A percentile compares a stretch with the other conserved stretches of the same genome.
phyloP scores from a whole-genome alignment of 1,140 invertebrate species.

The Contarinia nasturtii region DNA sequence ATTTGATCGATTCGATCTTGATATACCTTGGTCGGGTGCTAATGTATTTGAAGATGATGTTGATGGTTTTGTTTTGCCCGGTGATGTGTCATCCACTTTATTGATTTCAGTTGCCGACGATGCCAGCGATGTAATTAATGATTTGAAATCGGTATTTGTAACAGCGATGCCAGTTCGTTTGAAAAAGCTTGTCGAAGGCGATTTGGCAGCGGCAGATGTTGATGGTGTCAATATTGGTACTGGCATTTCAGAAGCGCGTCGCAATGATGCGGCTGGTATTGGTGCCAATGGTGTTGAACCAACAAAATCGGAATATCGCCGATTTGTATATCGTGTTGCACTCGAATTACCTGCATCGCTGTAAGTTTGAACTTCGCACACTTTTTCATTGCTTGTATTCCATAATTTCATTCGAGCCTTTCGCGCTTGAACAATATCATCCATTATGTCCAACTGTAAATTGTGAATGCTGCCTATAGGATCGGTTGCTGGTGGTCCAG shows the following conservation, averaged over 20 bases:
- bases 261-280: conserved; percentile 21
- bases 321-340: conserved; percentile 35
- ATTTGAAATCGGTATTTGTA: conserved; percentile 58
- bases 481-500: conserved; percentile 44
- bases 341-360: conserved; percentile 38
- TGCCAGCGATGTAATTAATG: conserved; percentile 57
- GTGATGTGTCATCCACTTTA: conserved; percentile 29
- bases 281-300: conserved; percentile 28
- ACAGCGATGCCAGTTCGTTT: conserved; percentile 43
- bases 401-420: conserved; percentile 60
- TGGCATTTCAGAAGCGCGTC: conserved; percentile 47
- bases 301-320: conserved; percentile 53
- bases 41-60: conserved; percentile 14
- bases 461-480: conserved; percentile 59
- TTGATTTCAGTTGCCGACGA: conserved; percentile 63
- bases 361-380: conserved; percentile 58
- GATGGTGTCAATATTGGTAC: conserved; percentile 24
- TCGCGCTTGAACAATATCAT: conserved; percentile 60
- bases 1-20: conserved; percentile 44
- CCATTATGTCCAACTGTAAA: conserved; percentile 68
- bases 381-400: conserved; percentile 57
- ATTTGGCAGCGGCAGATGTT: conserved; percentile 5
- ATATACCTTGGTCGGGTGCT: conserved; percentile 10
- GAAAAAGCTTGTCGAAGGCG: conserved; percentile 19
- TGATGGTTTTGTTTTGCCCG: conserved; percentile 15